Percentiles rank a stretch among this genome's conserved stretches.
These are phyloP conservation scores for Andrena minutula DNA, from an alignment of 2,888 invertebrate species.

Conservation along the genomic window DNA sequence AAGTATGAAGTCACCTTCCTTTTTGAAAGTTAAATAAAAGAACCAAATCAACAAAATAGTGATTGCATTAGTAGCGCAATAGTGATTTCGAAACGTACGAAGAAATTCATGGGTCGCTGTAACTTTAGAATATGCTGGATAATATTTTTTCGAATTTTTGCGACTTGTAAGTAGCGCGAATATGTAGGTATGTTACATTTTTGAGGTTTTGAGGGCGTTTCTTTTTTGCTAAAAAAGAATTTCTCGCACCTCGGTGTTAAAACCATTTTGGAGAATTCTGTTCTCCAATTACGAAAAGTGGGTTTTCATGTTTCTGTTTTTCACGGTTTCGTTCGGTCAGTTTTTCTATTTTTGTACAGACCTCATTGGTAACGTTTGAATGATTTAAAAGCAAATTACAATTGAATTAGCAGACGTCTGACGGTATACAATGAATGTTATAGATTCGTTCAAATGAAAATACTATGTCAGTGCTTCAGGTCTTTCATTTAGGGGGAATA, in stretches of 20 bases:
- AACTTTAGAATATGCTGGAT: no score
- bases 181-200: neutral
- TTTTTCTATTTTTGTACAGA: neutral
- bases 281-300: slow-evolving; percentile 39
- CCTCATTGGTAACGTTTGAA: slow-evolving; percentile 19
- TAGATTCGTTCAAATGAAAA: neutral
- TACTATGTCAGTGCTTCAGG: slow-evolving; percentile 12
- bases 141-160: slow-evolving; percentile 3
- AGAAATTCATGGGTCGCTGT: neutral
- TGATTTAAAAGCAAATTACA: neutral
- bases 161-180: neutral
- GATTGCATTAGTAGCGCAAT: neutral
- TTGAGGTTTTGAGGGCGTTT: no score
- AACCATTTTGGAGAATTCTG: slow-evolving; percentile 33
- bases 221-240: slow-evolving; percentile 9
- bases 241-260: neutral
- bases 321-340: neutral
- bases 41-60: neutral
- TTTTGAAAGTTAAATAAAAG: neutral
- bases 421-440: no score
- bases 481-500: slow-evolving; percentile 1
- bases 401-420: no score
- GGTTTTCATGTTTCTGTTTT: slow-evolving; percentile 30
- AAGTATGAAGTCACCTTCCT: no score
- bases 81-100: no score